Base-by-base conservation (phyloP, 2,797 vertebrate genomes). In the Coregonus suidteri region DNA sequence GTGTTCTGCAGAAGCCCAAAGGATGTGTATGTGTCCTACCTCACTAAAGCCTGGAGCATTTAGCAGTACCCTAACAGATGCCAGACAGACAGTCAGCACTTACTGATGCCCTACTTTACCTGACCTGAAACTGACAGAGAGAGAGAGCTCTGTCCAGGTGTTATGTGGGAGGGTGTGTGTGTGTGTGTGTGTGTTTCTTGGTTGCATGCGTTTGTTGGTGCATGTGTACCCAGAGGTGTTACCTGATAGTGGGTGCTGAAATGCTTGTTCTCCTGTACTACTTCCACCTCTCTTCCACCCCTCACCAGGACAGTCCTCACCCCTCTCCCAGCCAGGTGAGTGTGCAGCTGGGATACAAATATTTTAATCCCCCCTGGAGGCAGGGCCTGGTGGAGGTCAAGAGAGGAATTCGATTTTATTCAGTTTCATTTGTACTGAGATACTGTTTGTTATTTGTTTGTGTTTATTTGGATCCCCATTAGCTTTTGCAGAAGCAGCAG, bases 171-270 rank as follows among this genome's bases (percentile, higher is more conserved):
- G 41, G 41, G 37, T 7, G 6, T 41, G 35, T 37, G 1, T 37
- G 35, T 37, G 35, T 6, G 35, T 1, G 5, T 37, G 41, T 41
- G 37, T 41, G 41, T 41, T 9, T 41, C 0, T 41, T 9, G 41
- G 9, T 47, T 47, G 7, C 7, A 47, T 47, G 41, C 0, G 7
- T 47, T 47, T 47, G 41, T 47, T 47, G 41, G 41, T 47, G 41
- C 41, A 47, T 47, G 41, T 47, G 41, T 9, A 11, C 41, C 41
- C 41, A 68, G 15, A 4, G 75, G 47, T 1, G 15, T 82, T 90
- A 98, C 98, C 96, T 99, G 98, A 86, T 99, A 99, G 85, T 97
- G 95, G 4, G 97, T 94, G 80, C 97, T 99, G 91, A 95, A 99
- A 90, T 99, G 98, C 51, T 87, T 37, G n/a, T 99, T 98, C 0